A percentile compares a stretch with the other conserved stretches of the same genome.
phyloP scores from a whole-genome alignment of 2,113 vertebrate genomes.

The Mustela nigripes region DNA sequence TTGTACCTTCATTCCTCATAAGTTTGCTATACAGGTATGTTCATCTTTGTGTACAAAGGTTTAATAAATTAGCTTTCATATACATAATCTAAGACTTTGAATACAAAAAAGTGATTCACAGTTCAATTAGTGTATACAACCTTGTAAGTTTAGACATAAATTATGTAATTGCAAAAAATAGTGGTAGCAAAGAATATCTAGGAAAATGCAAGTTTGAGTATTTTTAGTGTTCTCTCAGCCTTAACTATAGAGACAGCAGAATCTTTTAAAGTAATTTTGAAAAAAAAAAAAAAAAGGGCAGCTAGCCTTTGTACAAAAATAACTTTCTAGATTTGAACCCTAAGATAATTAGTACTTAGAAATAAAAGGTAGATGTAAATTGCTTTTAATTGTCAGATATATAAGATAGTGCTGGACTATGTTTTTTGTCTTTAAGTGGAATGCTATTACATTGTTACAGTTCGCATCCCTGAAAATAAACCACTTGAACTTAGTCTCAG shows the following conservation, averaged over 20 bases:
- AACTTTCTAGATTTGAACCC: constrained; percentile 19
- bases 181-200: background rate
- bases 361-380: background rate
- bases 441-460: background rate
- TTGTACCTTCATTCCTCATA: constrained; percentile 86
- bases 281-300: background rate
- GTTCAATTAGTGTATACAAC: background rate
- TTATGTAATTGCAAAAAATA: constrained; percentile 24
- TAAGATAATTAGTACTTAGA: background rate
- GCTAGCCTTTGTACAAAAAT: constrained; percentile 29
- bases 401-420: background rate
- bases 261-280: background rate
- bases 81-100: constrained; percentile 67
- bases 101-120: constrained; percentile 45
- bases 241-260: background rate
- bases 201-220: background rate
- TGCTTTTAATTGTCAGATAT: background rate
- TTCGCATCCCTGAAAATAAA: background rate
- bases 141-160: constrained; percentile 17
- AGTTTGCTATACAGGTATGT: constrained; percentile 85
- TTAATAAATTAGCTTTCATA: constrained; percentile 90
- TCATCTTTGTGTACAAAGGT: constrained; percentile 86
- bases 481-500: background rate
- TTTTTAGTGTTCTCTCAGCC: background rate
- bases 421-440: background rate